These are phyloP conservation scores for Tridacna crocea DNA, from an alignment of 2,888 invertebrate species.

Conservation along the genomic window DNA sequence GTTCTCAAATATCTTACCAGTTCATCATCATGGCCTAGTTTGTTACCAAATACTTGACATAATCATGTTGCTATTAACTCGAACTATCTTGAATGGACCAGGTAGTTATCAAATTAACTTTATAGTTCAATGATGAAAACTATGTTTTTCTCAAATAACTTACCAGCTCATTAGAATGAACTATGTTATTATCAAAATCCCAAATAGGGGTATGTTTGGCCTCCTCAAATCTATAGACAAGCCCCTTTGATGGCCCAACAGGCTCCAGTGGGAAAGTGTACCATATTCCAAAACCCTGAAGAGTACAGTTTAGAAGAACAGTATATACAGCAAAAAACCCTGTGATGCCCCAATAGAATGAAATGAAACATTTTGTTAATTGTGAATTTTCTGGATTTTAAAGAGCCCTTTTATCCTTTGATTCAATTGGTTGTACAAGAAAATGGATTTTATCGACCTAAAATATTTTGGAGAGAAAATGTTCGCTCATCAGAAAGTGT, in stretches of 20 bases:
- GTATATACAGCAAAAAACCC: background rate
- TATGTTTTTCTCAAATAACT: background rate
- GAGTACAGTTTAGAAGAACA: background rate
- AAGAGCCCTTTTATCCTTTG: too few relatives aligned
- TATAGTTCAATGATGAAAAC: background rate
- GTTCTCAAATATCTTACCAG: too few relatives aligned
- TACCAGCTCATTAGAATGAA: conserved; percentile 17
- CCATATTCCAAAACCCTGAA: conserved; percentile 52
- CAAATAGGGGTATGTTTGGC: conserved; percentile 23
- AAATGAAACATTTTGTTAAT: too few relatives aligned
- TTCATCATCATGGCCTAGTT: too few relatives aligned
- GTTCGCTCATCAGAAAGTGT: too few relatives aligned
- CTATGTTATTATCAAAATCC: conserved; percentile 34
- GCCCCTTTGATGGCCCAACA: conserved; percentile 42
- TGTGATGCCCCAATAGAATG: too few relatives aligned
- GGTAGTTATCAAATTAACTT: background rate
- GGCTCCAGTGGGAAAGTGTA: conserved; percentile 48
- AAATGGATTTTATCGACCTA: too few relatives aligned
- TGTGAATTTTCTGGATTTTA: too few relatives aligned
- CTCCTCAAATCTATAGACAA: conserved; percentile 8
- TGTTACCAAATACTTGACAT: too few relatives aligned
- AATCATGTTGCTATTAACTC: too few relatives aligned
- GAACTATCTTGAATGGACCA: background rate
- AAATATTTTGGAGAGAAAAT: too few relatives aligned
- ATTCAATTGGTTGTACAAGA: too few relatives aligned